phyloP scores from a whole-genome alignment of 92 coral and sea anemone genomes.

The Phenganax marumi region DNA sequence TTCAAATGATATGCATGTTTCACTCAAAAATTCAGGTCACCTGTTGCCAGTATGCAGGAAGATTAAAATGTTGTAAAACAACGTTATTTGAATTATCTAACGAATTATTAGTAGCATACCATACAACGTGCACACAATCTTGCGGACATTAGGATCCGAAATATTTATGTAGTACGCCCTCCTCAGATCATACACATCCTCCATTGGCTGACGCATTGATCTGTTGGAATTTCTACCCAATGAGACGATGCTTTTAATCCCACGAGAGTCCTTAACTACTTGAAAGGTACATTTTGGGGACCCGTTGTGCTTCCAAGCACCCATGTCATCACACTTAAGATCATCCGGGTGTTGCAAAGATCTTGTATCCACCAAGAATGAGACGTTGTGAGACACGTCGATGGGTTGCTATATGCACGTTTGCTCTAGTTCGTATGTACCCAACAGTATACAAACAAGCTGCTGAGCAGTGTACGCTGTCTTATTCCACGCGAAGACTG shows the following conservation, averaged over 20 bases:
- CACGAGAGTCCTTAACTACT: neutral
- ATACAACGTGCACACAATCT: constrained; percentile 14
- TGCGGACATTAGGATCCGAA: constrained; percentile 33
- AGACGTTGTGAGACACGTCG: constrained; percentile 45
- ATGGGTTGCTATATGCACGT: constrained; percentile 40
- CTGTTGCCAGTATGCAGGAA: no score
- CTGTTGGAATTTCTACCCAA: neutral
- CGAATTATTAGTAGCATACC: neutral
- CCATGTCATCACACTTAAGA: constrained; percentile 57
- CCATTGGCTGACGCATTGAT: neutral
- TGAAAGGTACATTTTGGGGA: constrained; percentile 33
- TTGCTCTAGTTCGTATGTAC: neutral
- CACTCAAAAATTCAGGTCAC: no score
- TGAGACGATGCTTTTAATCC: neutral
- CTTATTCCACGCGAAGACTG: constrained; percentile 33
- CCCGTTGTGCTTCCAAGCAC: constrained; percentile 56
- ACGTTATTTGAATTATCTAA: neutral
- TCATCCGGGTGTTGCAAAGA: constrained; percentile 43
- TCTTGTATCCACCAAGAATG: constrained; percentile 35
- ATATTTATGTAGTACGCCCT: constrained; percentile 19
- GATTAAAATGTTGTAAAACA: no score
- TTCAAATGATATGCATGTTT: no score
- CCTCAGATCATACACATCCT: constrained; percentile 19
- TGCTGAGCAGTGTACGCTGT: constrained; percentile 17
- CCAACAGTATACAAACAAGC: constrained; percentile 20